Conservation (phyloP, 2,113 vertebrate genomes). For the Spea bombifrons region DNA sequence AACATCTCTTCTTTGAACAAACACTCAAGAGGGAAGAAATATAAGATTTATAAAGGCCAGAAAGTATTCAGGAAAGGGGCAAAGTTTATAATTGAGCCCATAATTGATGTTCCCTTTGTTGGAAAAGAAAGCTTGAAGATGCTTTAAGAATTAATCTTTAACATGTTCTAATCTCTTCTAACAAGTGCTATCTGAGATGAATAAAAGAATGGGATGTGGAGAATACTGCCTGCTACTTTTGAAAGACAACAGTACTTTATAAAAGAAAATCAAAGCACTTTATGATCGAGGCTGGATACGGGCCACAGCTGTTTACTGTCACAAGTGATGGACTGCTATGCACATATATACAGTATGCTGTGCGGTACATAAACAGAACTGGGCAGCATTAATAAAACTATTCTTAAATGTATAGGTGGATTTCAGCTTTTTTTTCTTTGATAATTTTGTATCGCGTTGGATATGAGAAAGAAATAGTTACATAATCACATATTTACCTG, state of each 20-base stretch:
- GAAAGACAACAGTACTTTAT: slow-evolving; percentile 56
- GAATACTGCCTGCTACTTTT: slow-evolving; percentile 80
- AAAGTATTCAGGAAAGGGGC: slow-evolving; percentile 85
- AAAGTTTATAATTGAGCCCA: slow-evolving; percentile 90
- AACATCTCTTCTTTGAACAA: slow-evolving; percentile 90
- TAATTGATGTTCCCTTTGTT: slow-evolving; percentile 92
- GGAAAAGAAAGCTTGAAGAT: slow-evolving; percentile 77
- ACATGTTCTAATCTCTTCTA: slow-evolving; percentile 90
- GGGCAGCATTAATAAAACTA: too few species aligned
- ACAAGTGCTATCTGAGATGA: slow-evolving; percentile 80
- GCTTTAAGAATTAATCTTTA: slow-evolving; percentile 96
- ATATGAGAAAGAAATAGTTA: too few species aligned
- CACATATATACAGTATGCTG: not conserved
- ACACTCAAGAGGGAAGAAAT: slow-evolving; percentile 83
- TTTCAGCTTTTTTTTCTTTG: not conserved
- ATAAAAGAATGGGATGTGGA: slow-evolving; percentile 75
- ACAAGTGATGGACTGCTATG: not conserved
- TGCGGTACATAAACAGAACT: not conserved
- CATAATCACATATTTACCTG: too few species aligned
- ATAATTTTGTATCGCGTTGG: too few species aligned
- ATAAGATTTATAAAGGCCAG: slow-evolving; percentile 89
- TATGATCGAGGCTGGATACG: not conserved
- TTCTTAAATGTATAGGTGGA: too few species aligned
- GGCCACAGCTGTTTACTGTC: not conserved
- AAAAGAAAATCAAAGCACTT: slow-evolving; percentile 51